Evolutionary conservation across 2,888 invertebrate species (phyloP), one percentile per base, ranked within the genome.

Genomic region (Euphydryas editha): DNA sequence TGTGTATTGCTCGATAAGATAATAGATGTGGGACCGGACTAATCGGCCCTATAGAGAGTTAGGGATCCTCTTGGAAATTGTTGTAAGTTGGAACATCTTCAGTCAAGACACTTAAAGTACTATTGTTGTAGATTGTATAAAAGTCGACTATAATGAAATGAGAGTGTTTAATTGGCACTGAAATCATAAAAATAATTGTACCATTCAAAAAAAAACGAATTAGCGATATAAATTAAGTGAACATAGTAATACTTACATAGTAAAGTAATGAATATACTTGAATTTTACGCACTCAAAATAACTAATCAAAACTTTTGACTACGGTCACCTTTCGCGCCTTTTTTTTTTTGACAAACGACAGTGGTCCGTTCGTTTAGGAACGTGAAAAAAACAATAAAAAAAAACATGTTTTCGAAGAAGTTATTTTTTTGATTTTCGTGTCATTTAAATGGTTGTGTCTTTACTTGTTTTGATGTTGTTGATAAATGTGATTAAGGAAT

Each of bases 391-490:
- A 57, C n/a, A 57, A 42, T 10, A 39, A 8, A 36, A 10, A 17
- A n/a, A 30, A 17, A 3, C n/a, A 17, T 54, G 8, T 62, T 46
- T 20, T 24, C 17, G 18, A 39, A 39, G 30, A 30, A 51, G 20
- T 37, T 37, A 8, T 56, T 37, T 69, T 63, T 71, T 61, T 70
- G 68, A 72, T 78, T 78, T 80, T 79, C 84, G 82, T 84, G 83
- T 75, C 68, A 69, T 70, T 68, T 66, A 58, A 72, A 69, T 62
- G 69, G 76, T 74, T 81, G 82, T 84, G 86, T 89, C 85, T 87
- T 87, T 87, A 87, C 86, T 88, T 92, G 90, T 92, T 90, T 92
- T 86, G 91, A 89, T 92, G 92, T 92, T 92, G 92, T 92, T 92
- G 85, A 90, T 89, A 85, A 73, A 85, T 90, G 89, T 91, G 90